Base-by-base conservation (phyloP, 1,140 invertebrate genomes). In the Aphis gossypii region DNA sequence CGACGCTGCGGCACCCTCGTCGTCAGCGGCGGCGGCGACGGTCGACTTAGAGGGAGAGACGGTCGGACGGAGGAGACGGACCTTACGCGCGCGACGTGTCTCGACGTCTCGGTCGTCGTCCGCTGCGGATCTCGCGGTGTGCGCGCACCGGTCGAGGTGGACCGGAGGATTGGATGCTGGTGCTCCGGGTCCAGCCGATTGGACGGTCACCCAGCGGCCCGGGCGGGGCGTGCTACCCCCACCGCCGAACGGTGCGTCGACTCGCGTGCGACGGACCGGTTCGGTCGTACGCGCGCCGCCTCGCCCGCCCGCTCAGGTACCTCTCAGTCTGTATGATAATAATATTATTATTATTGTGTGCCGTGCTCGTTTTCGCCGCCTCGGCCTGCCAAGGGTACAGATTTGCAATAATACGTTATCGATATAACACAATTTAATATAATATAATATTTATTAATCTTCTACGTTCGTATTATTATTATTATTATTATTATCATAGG, bases 161-260 rank as follows among this genome's bases (percentile, higher is more conserved):
- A 89, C 87, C 87, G 87, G 30, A 54, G 87, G 46, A 54, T 56
- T 92, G 91, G 91, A 92, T 92, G 91, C 91, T 92, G 91, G 68
- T 82, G 44, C 30, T n/a, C 68, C 91, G 46, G 91, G 91, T 92
- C 91, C 91, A 48, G 91, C 91, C 91, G 91, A 92, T 92, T 92
- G 91, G 91, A 92, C 91, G 91, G 91, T 92, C 91, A 83, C 68
- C 91, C 91, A 51, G 91, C 91, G 91, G 76, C 76, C 68, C 76
- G 91, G 91, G 91, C 91, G 91, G 91, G 91, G 91, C 91, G 91
- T 92, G 48, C 51, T 41, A 35, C 46, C 76, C 68, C 90, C 91
- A 51, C 90, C n/a, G 3, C 23, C 56, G 90, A 5, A 54, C 48
- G 5, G 5, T 30, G 44, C 23, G 8, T 0, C 83, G 44, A 21